Evolutionary conservation across 2,797 vertebrate species (phyloP).

Genomic region (Thaleichthys pacificus): DNA sequence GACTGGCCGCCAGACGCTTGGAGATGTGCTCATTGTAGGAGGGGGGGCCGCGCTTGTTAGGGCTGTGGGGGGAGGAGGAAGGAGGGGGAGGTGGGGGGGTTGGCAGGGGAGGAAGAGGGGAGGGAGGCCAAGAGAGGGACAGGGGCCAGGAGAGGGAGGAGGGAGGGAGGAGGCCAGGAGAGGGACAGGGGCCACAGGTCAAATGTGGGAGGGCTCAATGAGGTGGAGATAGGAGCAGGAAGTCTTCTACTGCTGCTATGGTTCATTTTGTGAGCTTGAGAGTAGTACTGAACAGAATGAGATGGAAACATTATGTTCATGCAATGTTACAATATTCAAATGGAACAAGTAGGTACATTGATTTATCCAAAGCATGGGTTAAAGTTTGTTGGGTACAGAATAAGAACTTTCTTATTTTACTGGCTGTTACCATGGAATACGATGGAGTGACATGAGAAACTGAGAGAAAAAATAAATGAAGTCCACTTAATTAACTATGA

Average conservation of each 20-base stretch:
- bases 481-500: too few species aligned
- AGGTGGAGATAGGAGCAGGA: background rate
- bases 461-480: too few species aligned
- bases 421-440: too few species aligned
- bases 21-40: conserved; percentile 99
- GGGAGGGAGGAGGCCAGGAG: conserved; percentile 37
- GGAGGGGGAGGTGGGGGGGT: background rate
- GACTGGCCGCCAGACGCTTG: conserved; percentile 92
- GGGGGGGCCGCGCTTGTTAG: conserved; percentile 96
- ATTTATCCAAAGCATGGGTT: too few species aligned
- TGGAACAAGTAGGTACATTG: too few species aligned
- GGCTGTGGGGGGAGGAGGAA: conserved; percentile 74
- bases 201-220: conserved; percentile 15
- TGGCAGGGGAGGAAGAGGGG: background rate
- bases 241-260: background rate
- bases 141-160: background rate
- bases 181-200: conserved; percentile 18
- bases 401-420: too few species aligned
- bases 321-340: too few species aligned
- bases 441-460: too few species aligned
- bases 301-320: too few species aligned
- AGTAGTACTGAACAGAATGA: background rate
- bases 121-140: conserved; percentile 27
- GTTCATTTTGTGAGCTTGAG: background rate
- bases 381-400: too few species aligned